A percentile compares a stretch with the other conserved stretches of the same genome.
These are phyloP conservation scores for Cynoglossus semilaevis DNA, from an alignment of 2,113 vertebrate species.

Conservation along the genomic window DNA sequence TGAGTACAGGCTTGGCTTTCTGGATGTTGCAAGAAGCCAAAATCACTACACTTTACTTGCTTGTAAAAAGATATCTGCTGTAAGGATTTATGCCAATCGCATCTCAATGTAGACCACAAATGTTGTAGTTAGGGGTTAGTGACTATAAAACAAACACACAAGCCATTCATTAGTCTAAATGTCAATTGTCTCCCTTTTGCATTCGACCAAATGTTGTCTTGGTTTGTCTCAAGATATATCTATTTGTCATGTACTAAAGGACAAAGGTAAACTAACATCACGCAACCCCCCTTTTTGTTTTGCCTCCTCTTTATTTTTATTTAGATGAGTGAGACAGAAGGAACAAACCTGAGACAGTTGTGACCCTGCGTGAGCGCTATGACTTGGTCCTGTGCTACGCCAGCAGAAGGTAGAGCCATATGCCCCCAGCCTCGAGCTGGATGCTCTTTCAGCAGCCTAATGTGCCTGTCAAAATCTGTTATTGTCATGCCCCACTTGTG, in stretches of 20 bases:
- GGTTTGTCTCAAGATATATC: slow-evolving; percentile 38
- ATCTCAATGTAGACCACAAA: slow-evolving; percentile 10
- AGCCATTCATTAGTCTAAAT: slow-evolving; percentile 54
- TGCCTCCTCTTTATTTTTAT: slow-evolving; percentile 68
- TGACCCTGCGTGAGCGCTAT: slow-evolving; percentile 80
- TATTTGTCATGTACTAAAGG: slow-evolving; percentile 56
- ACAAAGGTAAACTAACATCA: slow-evolving; percentile 16
- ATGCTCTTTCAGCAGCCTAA: slow-evolving; percentile 95
- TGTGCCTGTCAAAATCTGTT: slow-evolving; percentile 94
- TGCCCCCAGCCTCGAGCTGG: slow-evolving; percentile 85
- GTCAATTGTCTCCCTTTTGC: slow-evolving; percentile 49
- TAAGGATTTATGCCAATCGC: slow-evolving; percentile 28
- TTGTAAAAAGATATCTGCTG: slow-evolving; percentile 28
- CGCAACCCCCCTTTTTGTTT: slow-evolving; percentile 31
- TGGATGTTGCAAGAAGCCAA: slow-evolving; percentile 39
- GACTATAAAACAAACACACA: slow-evolving; percentile 25
- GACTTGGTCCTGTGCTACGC: slow-evolving; percentile 82
- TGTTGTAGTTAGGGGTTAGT: neutral
- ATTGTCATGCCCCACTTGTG: slow-evolving; percentile 76
- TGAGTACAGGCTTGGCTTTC: slow-evolving; percentile 43
- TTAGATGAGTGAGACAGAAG: slow-evolving; percentile 68
- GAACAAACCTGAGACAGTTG: slow-evolving; percentile 78
- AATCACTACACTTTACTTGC: slow-evolving; percentile 14
- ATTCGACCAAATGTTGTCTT: slow-evolving; percentile 52
- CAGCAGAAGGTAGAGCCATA: slow-evolving; percentile 91